Percentiles rank a stretch among this genome's conserved stretches.
phyloP scores from a whole-genome alignment of 2,888 invertebrate species.

The Phyllotreta striolata region DNA sequence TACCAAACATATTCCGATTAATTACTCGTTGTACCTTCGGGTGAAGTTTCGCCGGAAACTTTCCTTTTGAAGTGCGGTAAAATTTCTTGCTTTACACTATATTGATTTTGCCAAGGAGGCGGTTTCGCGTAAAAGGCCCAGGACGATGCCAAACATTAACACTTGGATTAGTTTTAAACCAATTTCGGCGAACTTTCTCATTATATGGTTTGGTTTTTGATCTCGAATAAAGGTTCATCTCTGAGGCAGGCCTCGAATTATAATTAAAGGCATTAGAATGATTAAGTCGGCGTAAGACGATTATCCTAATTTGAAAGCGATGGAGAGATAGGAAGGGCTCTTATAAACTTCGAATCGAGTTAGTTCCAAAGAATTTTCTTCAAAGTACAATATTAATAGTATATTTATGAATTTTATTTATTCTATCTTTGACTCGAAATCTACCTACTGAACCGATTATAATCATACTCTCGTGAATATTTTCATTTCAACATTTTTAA shows the following conservation, averaged over 20 bases:
- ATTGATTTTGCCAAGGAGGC: slow-evolving; percentile 18
- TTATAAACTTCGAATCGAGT: slow-evolving; percentile 14
- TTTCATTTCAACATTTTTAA: too few species aligned
- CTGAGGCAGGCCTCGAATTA: slow-evolving; percentile 46
- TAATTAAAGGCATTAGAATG: slow-evolving; percentile 51
- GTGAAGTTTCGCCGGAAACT: slow-evolving; percentile 9
- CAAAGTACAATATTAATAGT: background rate
- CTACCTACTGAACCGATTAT: too few species aligned
- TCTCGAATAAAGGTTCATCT: slow-evolving; percentile 39
- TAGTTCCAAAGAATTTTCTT: slow-evolving; percentile 10
- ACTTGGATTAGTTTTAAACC: slow-evolving; percentile 38
- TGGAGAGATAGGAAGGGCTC: slow-evolving; percentile 30
- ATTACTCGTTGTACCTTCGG: slow-evolving; percentile 9
- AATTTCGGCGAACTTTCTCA: slow-evolving; percentile 37
- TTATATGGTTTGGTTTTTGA: slow-evolving; percentile 33
- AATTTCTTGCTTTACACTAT: slow-evolving; percentile 20
- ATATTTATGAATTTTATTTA: too few species aligned
- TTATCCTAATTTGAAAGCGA: slow-evolving; percentile 48
- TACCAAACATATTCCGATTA: slow-evolving; percentile 15
- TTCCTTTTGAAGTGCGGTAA: slow-evolving; percentile 21
- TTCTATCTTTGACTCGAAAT: too few species aligned
- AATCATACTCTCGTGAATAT: too few species aligned
- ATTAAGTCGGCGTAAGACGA: slow-evolving; percentile 51
- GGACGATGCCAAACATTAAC: slow-evolving; percentile 31
- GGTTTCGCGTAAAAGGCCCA: background rate